These are phyloP conservation scores for Monopis laevigella DNA, from an alignment of 2,888 invertebrate species.

Conservation along the genomic window DNA sequence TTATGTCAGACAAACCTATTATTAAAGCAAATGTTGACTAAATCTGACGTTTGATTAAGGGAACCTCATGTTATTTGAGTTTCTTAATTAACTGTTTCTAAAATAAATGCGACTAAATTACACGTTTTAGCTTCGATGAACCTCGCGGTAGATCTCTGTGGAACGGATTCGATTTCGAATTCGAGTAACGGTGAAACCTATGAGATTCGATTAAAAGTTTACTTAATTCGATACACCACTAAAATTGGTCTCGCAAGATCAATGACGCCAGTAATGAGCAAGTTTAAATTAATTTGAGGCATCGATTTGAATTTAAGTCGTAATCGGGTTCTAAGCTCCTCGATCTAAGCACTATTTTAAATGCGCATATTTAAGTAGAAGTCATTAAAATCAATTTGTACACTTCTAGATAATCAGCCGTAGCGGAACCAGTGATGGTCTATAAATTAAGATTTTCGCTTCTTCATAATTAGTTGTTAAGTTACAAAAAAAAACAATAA, in stretches of 20 bases:
- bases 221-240: slow-evolving; percentile 31
- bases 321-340: slow-evolving; percentile 30
- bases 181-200: slow-evolving; percentile 3
- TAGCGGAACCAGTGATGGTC: too few species aligned
- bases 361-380: slow-evolving; percentile 37
- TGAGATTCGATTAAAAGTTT: slow-evolving; percentile 26
- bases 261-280: slow-evolving; percentile 31
- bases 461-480: too few species aligned
- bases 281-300: slow-evolving; percentile 38
- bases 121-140: slow-evolving; percentile 13
- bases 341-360: slow-evolving; percentile 31
- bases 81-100: slow-evolving; percentile 30
- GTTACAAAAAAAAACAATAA: too few species aligned
- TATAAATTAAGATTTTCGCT: too few species aligned
- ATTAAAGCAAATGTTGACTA: slow-evolving; percentile 56
- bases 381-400: slow-evolving; percentile 40
- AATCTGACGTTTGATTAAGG: slow-evolving; percentile 63
- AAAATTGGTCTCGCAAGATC: slow-evolving; percentile 25
- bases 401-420: slow-evolving; percentile 27
- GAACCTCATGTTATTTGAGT: slow-evolving; percentile 24
- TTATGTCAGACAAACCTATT: slow-evolving; percentile 49
- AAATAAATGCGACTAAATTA: slow-evolving; percentile 34
- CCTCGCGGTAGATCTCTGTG: slow-evolving; percentile 1
- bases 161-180: background rate
- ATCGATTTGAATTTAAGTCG: slow-evolving; percentile 29